Evolutionary conservation across 2,113 vertebrate genomes (phyloP).

Genomic region (Grus americana): DNA sequence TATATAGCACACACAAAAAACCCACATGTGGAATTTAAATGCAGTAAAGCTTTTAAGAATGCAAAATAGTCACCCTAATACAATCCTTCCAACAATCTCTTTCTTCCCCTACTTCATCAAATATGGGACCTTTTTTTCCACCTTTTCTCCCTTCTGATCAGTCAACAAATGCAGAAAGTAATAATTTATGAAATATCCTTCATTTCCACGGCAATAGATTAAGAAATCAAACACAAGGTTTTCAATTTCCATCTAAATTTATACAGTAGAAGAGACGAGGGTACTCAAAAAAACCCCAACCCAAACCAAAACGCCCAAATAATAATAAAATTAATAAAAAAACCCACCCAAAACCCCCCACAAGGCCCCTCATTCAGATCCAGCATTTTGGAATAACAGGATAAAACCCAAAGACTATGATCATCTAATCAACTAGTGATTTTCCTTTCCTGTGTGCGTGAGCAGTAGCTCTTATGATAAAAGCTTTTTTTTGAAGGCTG

Average conservation of each 20-base stretch:
- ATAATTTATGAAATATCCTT: not conserved
- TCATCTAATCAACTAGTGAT: not conserved
- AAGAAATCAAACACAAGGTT: conserved; percentile 21
- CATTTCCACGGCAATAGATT: conserved; percentile 29
- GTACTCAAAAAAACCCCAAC: not conserved
- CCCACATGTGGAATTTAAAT: not conserved
- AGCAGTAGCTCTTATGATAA: not conserved
- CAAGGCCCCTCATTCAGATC: not conserved
- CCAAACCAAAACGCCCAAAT: not conserved
- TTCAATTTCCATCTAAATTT: not conserved
- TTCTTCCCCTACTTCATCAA: not conserved
- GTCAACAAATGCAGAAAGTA: not conserved
- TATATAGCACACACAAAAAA: not conserved
- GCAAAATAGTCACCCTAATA: not conserved
- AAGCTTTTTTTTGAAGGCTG: conserved; percentile 1
- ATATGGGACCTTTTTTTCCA: fast-evolving
- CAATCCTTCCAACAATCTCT: fast-evolving
- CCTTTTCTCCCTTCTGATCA: not conserved
- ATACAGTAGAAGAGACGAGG: not conserved
- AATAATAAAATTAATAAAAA: not conserved
- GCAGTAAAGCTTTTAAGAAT: not conserved
- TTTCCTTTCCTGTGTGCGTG: not conserved
- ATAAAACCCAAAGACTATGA: not conserved
- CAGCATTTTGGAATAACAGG: not conserved
- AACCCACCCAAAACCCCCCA: not conserved